phyloP scores from a whole-genome alignment of 1,140 invertebrate genomes.

The Drosophila arawakana region DNA sequence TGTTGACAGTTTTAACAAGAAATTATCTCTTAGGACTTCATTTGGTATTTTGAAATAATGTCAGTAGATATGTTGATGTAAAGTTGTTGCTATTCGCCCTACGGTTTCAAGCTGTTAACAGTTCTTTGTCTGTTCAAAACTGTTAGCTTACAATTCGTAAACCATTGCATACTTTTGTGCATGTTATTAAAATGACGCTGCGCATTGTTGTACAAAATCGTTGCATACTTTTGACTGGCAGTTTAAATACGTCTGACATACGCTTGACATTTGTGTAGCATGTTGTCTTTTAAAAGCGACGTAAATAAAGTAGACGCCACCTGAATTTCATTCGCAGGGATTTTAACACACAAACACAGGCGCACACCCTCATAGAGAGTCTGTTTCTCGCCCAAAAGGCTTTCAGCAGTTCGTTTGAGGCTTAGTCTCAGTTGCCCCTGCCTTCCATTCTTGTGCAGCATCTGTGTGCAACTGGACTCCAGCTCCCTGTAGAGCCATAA shows the following conservation, averaged over 20 bases:
- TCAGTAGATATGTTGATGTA: too few relatives aligned
- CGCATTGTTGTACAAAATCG: background rate
- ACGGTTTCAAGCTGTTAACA: too few relatives aligned
- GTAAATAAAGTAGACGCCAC: constrained; percentile 20
- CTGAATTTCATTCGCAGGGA: constrained; percentile 29
- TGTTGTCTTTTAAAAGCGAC: constrained; percentile 18
- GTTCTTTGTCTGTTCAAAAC: too few relatives aligned
- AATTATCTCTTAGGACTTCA: background rate
- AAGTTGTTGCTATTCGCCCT: too few relatives aligned
- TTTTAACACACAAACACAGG: constrained; percentile 24
- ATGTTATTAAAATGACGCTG: background rate
- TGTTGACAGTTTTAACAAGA: background rate
- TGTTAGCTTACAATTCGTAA: background rate
- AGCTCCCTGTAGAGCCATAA: constrained; percentile 67
- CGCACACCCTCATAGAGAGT: background rate
- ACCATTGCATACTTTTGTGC: constrained; percentile 10
- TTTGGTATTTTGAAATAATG: background rate
- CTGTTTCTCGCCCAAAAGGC: constrained; percentile 17
- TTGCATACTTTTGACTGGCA: constrained; percentile 8
- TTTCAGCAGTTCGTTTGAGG: constrained; percentile 48
- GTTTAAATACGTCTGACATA: constrained; percentile 13
- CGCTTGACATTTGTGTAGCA: constrained; percentile 12
- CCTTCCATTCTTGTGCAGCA: constrained; percentile 27
- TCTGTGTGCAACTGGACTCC: constrained; percentile 28
- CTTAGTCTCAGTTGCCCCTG: constrained; percentile 31